Evolutionary conservation across 2,797 vertebrate species (phyloP).

Genomic region (Yasuhikotakia modesta): DNA sequence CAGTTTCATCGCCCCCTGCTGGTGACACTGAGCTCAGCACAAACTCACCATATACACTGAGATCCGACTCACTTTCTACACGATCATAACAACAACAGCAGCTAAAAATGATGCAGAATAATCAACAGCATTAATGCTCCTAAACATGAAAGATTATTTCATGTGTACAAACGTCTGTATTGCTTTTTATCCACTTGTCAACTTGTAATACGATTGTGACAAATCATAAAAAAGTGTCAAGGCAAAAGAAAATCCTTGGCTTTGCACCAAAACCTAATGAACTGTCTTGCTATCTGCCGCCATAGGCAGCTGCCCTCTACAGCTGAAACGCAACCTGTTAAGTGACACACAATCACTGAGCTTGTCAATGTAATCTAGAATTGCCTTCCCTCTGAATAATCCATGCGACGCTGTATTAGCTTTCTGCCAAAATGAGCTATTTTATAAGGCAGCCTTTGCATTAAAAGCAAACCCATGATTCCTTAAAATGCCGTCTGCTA

Average conservation of each 20-base stretch:
- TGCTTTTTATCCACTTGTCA: slow-evolving; percentile 25
- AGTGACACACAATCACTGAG: background rate
- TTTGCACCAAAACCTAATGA: background rate
- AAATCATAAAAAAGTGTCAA: slow-evolving; percentile 14
- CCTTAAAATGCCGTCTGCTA: too few relatives aligned
- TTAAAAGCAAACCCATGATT: too few relatives aligned
- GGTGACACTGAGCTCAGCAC: slow-evolving; percentile 36
- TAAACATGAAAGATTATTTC: slow-evolving; percentile 8
- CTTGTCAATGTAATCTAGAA: too few relatives aligned
- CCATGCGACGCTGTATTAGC: too few relatives aligned
- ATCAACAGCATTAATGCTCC: background rate
- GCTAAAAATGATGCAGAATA: background rate
- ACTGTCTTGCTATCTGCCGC: background rate
- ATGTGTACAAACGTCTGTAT: slow-evolving; percentile 10
- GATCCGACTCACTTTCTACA: slow-evolving; percentile 17
- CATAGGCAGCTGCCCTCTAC: slow-evolving; percentile 10
- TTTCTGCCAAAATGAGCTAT: too few relatives aligned
- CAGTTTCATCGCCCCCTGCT: slow-evolving; percentile 55
- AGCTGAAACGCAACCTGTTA: background rate
- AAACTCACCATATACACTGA: background rate
- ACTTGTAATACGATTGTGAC: slow-evolving; percentile 14
- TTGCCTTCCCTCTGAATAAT: too few relatives aligned
- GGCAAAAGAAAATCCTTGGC: slow-evolving; percentile 21
- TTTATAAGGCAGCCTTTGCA: too few relatives aligned
- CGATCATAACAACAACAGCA: background rate